Evolutionary conservation across 2,888 invertebrate species (phyloP), one percentile per base, ranked within the genome.

Genomic region (Mythimna albipuncta): DNA sequence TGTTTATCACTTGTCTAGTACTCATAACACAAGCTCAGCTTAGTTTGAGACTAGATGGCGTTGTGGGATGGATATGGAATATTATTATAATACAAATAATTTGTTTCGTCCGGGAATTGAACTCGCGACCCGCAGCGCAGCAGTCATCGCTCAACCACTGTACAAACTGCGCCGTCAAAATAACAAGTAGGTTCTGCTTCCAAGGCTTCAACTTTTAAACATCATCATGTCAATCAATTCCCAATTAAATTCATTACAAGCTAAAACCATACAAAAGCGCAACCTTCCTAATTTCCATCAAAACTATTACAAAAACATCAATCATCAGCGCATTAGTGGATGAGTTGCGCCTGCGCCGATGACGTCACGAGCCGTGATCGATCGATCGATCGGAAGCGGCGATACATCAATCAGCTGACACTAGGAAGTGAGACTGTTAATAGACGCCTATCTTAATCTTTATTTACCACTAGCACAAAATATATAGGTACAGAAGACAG

Each of bases 311-410:
- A 78, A 78, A 82, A 74, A 61, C 78, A 74, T 83, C 79, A 67
- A 83, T 85, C 79, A 83, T 73, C 63, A 32, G 64, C 59, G 78
- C 80, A 75, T 82, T 65, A 68, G 65, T 52, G 10, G 65, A 70
- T 78, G 71, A 69, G 61, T 58, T 78, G 81, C 77, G 77, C 77
- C 54, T 35, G 75, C 72, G 73, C n/a, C 44, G 75, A 44, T 88
- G 82, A 85, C 84, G 81, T 87, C 87, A 86, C 70, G 19, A 26
- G 38, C 75, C 76, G 84, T 85, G 86, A 85, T 82, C 83, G 82
- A 88, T 83, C 81, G 82, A 88, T 85, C 74, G 83, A 74, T 84
- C 85, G 82, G 75, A 86, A 86, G 87, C 82, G 75, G 81, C 85
- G 75, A 84, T 86, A 82, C 84, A 87, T 88, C 87, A 85, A 83